phyloP scores from a whole-genome alignment of 2,888 invertebrate species.

The Quadriops clusia region DNA sequence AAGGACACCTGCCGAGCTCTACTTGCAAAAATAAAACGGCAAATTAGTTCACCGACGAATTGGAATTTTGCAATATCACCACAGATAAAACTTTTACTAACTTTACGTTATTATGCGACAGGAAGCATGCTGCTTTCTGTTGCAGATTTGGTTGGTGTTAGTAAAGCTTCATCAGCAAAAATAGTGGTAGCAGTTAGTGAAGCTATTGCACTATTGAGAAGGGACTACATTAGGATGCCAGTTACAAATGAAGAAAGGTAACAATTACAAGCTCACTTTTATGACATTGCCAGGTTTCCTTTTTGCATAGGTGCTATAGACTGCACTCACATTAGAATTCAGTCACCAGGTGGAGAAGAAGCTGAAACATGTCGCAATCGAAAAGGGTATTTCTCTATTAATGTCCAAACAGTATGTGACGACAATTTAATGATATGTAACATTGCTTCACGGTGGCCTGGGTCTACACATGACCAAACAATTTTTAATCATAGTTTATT shows the following conservation, averaged over 20 bases:
- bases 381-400: slow-evolving; percentile 19
- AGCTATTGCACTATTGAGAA: slow-evolving; percentile 4
- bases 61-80: slow-evolving; percentile 8
- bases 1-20: too few relatives aligned
- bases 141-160: slow-evolving; percentile 11
- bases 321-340: slow-evolving; percentile 10
- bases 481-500: too few relatives aligned
- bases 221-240: slow-evolving; percentile 10
- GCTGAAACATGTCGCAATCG: slow-evolving; percentile 18
- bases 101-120: slow-evolving; percentile 9
- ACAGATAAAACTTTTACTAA: slow-evolving; percentile 8
- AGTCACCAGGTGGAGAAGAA: slow-evolving; percentile 14
- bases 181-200: slow-evolving; percentile 8
- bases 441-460: slow-evolving; percentile 20
- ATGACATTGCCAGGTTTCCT: slow-evolving; percentile 2
- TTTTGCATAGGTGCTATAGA: slow-evolving; percentile 5
- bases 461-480: slow-evolving; percentile 21
- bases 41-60: too few relatives aligned
- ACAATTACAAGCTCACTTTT: background rate
- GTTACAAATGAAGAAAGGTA: slow-evolving; percentile 4
- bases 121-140: slow-evolving; percentile 10
- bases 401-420: slow-evolving; percentile 19
- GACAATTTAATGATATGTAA: slow-evolving; percentile 7
- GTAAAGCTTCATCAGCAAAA: slow-evolving; percentile 9
- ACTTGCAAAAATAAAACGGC: too few relatives aligned